A percentile compares a stretch with the other conserved stretches of the same genome.
phyloP scores from a whole-genome alignment of 1,140 invertebrate species.

The Bombus affinis region DNA sequence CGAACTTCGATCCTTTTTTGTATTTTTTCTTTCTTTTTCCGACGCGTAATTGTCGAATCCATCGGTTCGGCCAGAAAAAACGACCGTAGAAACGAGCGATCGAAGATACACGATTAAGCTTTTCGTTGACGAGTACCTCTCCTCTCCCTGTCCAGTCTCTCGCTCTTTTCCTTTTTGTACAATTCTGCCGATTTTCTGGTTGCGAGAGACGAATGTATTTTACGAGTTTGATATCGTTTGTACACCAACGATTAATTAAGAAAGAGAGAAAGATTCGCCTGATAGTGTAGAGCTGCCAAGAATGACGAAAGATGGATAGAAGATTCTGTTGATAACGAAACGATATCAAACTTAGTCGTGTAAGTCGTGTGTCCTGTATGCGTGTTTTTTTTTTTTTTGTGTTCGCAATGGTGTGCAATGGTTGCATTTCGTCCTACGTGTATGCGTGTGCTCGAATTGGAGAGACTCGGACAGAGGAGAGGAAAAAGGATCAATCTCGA shows the following conservation, averaged over 20 bases:
- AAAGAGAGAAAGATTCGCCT: neutral
- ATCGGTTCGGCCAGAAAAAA: neutral
- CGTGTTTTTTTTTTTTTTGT: neutral
- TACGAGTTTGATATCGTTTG: constrained; percentile 13
- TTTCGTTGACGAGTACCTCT: constrained; percentile 6
- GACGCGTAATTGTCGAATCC: neutral
- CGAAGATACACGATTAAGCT: neutral
- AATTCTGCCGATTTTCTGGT: neutral
- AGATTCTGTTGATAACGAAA: neutral
- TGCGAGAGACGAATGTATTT: neutral
- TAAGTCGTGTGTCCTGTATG: neutral
- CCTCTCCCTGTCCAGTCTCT: neutral
- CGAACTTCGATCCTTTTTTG: neutral
- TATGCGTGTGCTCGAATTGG: neutral
- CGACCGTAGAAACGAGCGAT: neutral
- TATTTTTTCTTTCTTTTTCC: neutral
- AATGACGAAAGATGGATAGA: neutral
- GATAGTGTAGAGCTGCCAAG: neutral
- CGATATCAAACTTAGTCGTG: neutral
- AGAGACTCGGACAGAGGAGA: neutral
- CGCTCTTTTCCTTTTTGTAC: constrained; percentile 38
- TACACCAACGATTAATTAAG: neutral
- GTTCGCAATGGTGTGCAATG: neutral
- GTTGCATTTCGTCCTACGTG: neutral
- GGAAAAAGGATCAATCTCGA: neutral